Evolutionary conservation across 2,113 vertebrate genomes (phyloP), one percentile per base, ranked within the genome.

Genomic region (Caracal caracal): DNA sequence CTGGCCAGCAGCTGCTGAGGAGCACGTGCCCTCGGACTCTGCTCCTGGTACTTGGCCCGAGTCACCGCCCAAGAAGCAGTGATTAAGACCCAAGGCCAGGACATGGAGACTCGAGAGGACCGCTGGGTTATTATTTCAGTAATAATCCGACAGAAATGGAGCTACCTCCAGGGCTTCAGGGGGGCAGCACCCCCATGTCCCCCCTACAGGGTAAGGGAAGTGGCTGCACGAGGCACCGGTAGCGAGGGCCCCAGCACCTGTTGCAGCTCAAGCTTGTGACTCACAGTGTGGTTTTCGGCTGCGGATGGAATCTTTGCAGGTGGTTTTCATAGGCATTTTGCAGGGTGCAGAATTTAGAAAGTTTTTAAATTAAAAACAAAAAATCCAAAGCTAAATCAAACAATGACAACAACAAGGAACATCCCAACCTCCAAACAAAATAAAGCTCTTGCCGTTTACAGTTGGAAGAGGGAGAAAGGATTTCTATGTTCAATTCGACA

Each of bases 341-440:
- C 20, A 83, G 33, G 40, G 59, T 79, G 2, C 37, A 70, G 88
- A 79, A 84, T 24, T 93, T 4, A 9, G 10, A 24, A 89, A 88
- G 59, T 75, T 88, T 92, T 89, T 89, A 61, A 26, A 87, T 73
- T 83, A 80, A 89, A 78, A 53, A 11, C 20, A 43, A 90, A 81
- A 78, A 33, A 2, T n/a, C 43, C 20, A 85, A 56, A 82, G 6
- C 40, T 56, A 89, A 86, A 88, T 71, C 28, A 92, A 90, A 92
- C 26, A 71, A 59, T 43, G 17, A 63, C 8, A 84, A 51, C 19
- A 85, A 93, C 12, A 76, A 16, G 84, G 6, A 84, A 71, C 13
- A 84, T 10, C 49, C 6, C 28, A 87, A 81, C 6, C 26, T 43
- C 43, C 15, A 91, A 95, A 73, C 10, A 59, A 83, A 89, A 56